A percentile compares a stretch with the other conserved stretches of the same genome.
phyloP scores from a whole-genome alignment of 2,113 vertebrate species.

The Otus sunia region DNA sequence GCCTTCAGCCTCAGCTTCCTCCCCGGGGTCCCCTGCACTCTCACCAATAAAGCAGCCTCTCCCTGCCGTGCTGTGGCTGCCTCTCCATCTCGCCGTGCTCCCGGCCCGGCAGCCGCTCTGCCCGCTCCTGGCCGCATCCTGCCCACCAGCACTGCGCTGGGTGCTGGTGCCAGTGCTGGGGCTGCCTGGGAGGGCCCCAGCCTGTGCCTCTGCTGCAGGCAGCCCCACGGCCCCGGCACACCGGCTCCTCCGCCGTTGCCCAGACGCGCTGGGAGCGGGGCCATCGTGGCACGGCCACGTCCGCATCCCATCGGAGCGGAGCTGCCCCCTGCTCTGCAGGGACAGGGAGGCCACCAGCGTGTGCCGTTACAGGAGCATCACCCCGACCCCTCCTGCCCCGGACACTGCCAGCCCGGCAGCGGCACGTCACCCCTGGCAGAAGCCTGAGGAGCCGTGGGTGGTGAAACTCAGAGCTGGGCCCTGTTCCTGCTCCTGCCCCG shows the following conservation, averaged over 20 bases:
- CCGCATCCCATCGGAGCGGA: accelerated
- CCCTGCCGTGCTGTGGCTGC: accelerated
- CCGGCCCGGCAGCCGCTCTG: neutral
- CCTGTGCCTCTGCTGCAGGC: neutral
- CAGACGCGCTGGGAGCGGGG: neutral
- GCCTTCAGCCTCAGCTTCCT: slow-evolving; percentile 22
- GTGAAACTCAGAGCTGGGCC: neutral
- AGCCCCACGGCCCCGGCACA: neutral
- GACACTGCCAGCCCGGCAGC: accelerated
- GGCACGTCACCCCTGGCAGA: neutral
- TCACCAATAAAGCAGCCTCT: slow-evolving; percentile 59
- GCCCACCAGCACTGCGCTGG: neutral
- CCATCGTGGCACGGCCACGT: accelerated
- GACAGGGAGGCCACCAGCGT: neutral
- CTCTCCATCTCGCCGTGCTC: neutral
- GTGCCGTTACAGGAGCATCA: accelerated
- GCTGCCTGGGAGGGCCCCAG: neutral
- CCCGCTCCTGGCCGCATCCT: accelerated
- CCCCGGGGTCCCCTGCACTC: neutral
- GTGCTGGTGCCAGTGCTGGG: accelerated
- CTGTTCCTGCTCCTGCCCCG: neutral
- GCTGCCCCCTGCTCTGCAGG: neutral
- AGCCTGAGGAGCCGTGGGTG: neutral
- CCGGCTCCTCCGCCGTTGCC: neutral
- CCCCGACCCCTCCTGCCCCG: neutral